Evolutionary conservation across 64 coral and sea anemone species (phyloP), one percentile per base, ranked within the genome.

Genomic region (Hydrozoanthus tunicans): DNA sequence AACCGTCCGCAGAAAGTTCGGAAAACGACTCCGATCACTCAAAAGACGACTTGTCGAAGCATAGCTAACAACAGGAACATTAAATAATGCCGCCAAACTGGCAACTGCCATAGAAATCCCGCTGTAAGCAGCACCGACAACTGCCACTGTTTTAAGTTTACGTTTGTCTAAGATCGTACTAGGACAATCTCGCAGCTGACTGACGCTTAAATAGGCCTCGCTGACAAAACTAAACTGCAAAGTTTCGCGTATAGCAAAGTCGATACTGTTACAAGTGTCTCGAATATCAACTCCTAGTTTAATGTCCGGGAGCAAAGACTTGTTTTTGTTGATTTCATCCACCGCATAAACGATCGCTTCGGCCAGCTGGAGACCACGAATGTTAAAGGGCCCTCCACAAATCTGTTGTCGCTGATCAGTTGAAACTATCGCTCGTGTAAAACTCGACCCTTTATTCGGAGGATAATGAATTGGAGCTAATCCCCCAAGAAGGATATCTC

Each of bases 181-280:
- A 53, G n/a, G 70, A 7, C 66, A 23, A 6, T 9, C 5, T 67
- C 4, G 70, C 63, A 9, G 53, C 74, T 81, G 69, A 81, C 68
- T 12, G 27, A 15, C 4, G n/a, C 25, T 14, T 6, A 6, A 81
- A 61, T 78, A 98, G 60, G 78, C 86, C 91, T 89, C 83, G 70
- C 56, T 81, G 52, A 58, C 75, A 51, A 98, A 98, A 86, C 81
- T 93, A 17, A 95, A 98, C 59, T 93, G 90, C 62, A 98, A 77
- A 51, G 91, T 90, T 13, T 95, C 93, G 51, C 91, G 65, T 3
- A 93, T 93, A 2, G 96, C 96, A 59, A 81, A 93, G 23, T 98
- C 96, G 8, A 93, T 77, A 79, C 91, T 95, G 77, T 90, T 93
- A 53, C 96, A 98, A 6, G 91, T 91, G 64, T 98, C 96, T 52